Conservation (phyloP, 2,797 vertebrate genomes). For the Poecilia wingei region DNA sequence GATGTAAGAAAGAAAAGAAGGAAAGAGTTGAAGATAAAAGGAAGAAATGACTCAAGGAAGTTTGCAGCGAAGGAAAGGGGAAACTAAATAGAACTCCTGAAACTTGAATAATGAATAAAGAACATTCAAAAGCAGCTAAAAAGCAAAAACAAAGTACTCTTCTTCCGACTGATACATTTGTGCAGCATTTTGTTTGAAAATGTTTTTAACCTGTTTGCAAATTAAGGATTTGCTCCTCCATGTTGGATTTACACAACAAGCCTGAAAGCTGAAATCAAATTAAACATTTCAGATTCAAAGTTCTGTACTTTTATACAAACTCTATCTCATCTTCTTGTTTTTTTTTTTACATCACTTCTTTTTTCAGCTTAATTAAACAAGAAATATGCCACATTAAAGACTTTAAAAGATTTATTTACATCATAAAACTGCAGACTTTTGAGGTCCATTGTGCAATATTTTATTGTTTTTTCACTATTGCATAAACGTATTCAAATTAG, state of each 20-base stretch:
- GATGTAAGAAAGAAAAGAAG: neutral
- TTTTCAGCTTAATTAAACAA: neutral
- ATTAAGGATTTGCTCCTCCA: neutral
- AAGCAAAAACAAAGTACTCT: neutral
- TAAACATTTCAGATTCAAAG: neutral
- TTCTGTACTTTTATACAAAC: neutral
- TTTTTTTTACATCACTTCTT: neutral
- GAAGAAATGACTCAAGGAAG: neutral
- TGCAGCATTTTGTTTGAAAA: neutral
- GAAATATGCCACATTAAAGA: neutral
- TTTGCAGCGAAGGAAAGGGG: neutral
- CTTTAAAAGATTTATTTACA: neutral
- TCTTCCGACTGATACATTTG: neutral
- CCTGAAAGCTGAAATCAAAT: neutral
- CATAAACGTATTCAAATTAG: neutral
- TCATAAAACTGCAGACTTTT: neutral
- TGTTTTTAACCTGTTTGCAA: neutral
- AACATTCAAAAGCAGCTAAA: neutral
- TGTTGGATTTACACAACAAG: neutral
- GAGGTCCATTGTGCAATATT: neutral
- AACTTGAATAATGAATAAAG: neutral
- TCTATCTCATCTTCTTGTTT: neutral
- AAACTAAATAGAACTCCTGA: neutral
- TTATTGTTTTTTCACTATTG: neutral
- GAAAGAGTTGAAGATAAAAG: neutral